These are phyloP conservation scores for Gastrophysa polygoni DNA, from an alignment of 2,888 invertebrate genomes.

Conservation along the genomic window DNA sequence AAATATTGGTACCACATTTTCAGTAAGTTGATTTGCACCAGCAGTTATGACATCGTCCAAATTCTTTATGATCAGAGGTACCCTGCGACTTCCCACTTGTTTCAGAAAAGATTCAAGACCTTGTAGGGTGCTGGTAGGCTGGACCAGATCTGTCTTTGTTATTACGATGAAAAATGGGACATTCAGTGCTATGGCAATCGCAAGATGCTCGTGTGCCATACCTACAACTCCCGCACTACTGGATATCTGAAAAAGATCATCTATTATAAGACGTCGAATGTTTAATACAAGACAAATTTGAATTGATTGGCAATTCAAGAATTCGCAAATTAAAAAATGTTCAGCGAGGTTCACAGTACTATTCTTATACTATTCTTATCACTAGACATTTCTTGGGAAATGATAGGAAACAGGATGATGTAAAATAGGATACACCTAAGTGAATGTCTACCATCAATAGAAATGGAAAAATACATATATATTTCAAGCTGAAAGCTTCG, in stretches of 20 bases:
- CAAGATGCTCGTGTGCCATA: constrained; percentile 90
- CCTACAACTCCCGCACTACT: constrained; percentile 79
- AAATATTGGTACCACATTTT: constrained; percentile 78
- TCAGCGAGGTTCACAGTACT: no score
- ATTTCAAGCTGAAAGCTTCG: no score
- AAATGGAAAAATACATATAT: no score
- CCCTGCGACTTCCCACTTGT: constrained; percentile 67
- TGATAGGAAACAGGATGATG: no score
- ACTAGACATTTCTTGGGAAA: no score
- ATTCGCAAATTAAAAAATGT: no score
- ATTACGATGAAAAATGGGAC: constrained; percentile 93
- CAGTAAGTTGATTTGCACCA: constrained; percentile 69
- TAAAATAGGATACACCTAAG: no score
- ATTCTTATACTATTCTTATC: no score
- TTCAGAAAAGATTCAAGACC: constrained; percentile 69
- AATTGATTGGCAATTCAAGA: no score
- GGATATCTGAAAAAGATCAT: constrained; percentile 67
- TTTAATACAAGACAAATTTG: no score
- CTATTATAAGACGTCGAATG: not conserved
- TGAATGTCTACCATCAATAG: no score
- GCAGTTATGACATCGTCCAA: constrained; percentile 79
- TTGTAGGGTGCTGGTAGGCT: constrained; percentile 61
- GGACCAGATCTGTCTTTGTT: constrained; percentile 90
- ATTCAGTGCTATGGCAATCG: constrained; percentile 78
- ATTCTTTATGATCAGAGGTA: constrained; percentile 69